Evolutionary conservation across 1,140 invertebrate species (phyloP), one percentile per base, ranked within the genome.

Genomic region (Anastrepha obliqua): DNA sequence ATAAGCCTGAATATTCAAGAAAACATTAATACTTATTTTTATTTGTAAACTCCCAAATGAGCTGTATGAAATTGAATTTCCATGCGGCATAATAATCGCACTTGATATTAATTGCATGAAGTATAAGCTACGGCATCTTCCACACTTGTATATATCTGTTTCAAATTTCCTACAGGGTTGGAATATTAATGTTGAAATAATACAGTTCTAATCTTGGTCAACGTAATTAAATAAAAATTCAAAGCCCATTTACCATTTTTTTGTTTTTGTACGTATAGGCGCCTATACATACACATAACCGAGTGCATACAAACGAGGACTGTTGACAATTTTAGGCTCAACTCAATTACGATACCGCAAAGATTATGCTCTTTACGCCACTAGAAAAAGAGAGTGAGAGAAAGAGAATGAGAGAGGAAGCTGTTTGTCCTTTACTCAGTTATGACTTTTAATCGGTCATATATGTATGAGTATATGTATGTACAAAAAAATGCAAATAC

Each of bases 301-400:
- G 39, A 67, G 15, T 44, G 39, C 15, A 74, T 42, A n/a, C 44
- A 74, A 5, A 47, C 42, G 6, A n/a, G n/a, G 13, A 74, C 42
- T 44, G 67, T 74, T 74, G 42, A 74, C 67, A 74, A 74, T 74
- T 42, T 74, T n/a, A 74, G 42, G 67, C 67, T 17, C 42, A 44
- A 74, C 42, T 47, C 39, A 44, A 74, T 74, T 74, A 47, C 6
- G 6, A 55, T 17, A 15, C 44, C 17, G 39, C 67, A 42, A 74
- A 74, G 44, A 74, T 11, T 74, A 17, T 7, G 67, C 67, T 74
- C 67, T 44, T 44, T 42, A 74, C 6, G 20, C 64, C 6, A 20
- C 29, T 29, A 29, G 29, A 74, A 39, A 17, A 15, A 8, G 7
- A 44, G 1, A 9, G 67, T 2, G 15, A 70, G 2, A 13, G 11